Conservation (phyloP, 2,113 vertebrate genomes). For the Vulpes vulpes region DNA sequence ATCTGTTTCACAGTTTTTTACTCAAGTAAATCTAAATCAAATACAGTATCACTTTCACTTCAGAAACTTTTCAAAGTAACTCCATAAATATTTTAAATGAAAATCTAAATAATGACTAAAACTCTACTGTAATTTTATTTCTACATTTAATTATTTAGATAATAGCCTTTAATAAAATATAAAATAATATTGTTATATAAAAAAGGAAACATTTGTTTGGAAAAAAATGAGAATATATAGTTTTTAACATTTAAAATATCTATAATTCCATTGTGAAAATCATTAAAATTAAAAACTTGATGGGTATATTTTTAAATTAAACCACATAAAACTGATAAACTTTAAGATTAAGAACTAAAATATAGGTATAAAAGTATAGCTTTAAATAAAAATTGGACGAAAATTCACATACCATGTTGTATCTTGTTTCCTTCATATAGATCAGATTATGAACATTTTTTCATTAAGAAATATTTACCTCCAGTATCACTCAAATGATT, state of each 20-base stretch:
- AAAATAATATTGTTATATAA: constrained; percentile 15
- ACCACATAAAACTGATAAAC: neutral
- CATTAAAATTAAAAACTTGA: neutral
- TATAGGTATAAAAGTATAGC: neutral
- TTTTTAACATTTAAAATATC: neutral
- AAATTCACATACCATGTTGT: neutral
- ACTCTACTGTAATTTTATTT: constrained; percentile 5
- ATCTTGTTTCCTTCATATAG: neutral
- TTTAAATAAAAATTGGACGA: constrained; percentile 26
- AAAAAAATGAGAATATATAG: neutral
- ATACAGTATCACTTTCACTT: constrained; percentile 33
- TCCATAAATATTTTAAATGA: constrained; percentile 26
- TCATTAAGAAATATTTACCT: neutral
- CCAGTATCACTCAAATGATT: neutral
- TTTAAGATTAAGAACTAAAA: neutral
- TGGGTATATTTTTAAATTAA: neutral
- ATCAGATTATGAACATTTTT: neutral
- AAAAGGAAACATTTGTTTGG: neutral
- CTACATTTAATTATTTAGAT: neutral
- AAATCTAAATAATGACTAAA: constrained; percentile 42
- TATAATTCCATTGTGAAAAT: constrained; percentile 39
- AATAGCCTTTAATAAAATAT: neutral
- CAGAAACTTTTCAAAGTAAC: constrained; percentile 39
- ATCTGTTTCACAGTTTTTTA: neutral
- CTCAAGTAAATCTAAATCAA: constrained; percentile 29